Base-by-base conservation (phyloP, 2,888 invertebrate genomes). In the Megastigmus dorsalis region DNA sequence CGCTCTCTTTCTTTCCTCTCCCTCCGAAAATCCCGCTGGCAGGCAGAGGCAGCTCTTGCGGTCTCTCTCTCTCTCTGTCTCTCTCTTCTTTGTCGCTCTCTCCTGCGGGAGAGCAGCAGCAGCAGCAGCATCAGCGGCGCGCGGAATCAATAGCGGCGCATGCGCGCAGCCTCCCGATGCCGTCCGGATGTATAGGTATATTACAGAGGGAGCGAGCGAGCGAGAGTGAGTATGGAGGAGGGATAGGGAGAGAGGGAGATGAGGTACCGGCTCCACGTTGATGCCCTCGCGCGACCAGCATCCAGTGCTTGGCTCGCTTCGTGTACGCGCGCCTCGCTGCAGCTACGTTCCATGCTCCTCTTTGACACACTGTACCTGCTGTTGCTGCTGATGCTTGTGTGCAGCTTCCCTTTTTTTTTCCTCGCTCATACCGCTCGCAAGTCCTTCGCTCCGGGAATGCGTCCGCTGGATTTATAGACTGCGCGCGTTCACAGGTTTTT, bases 121-220 rank as follows among this genome's bases (percentile, higher is more conserved):
- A n/a, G n/a, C n/a, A n/a, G n/a, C n/a, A n/a, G n/a, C n/a, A n/a
- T n/a, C n/a, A n/a, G n/a, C n/a, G n/a, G 79, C 78, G 80, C 79
- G 78, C 68, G 79, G 85, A 86, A 87, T 87, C 87, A 84, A 87
- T 87, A 86, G 82, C 80, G 80, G 85, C 86, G 85, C 85, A 85
- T 86, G 86, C 86, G 86, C 86, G 77, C 52, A 65, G 62, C 69
- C n/a, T n/a, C 68, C 50, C 59, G 36, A 62, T 65, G 54, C 28
- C n/a, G 9, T 13, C 10, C 23, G 38, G 6, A 26, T 65, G 41
- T 48, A 68, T 66, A 67, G 60, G 63, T 54, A 28, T 48, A 33
- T n/a, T 10, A 59, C 18, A 48, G 68, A 62, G 57, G 41, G 63
- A 38, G 33, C 10, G 33, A 15, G 57, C 20, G 41, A 18, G 59